Base-by-base conservation (phyloP, 2,888 invertebrate genomes). In the Scrobipalpa costella region DNA sequence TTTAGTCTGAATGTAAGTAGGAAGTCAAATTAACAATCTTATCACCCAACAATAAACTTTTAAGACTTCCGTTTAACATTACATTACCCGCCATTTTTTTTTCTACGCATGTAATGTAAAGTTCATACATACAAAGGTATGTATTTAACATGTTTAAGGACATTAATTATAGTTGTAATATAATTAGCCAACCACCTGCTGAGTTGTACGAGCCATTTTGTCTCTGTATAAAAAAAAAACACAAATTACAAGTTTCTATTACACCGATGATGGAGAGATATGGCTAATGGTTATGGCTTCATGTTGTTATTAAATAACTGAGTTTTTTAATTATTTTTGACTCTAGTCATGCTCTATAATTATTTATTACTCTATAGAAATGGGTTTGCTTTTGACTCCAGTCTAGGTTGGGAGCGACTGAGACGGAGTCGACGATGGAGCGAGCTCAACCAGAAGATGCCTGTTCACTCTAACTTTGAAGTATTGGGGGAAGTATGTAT, bases 171-270 rank as follows among this genome's bases (percentile, higher is more conserved):
- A 55, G 15, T 21, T 21, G 34, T 57, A 62, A 55, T 55, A 38
- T 55, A 62, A 62, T 62, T 62, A 62, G 55, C 55, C 11, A 21
- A 6, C 57, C 62, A 38, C 62, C 62, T 57, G 62, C 62, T 33
- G 62, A 9, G 61, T 40, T 33, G 13, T 15, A 40, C 40, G 40
- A 40, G 52, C 7, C 52, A 61, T n/a, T 61, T 61, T 61, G 61
- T 52, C 49, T 47, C 19, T 36, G 19, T n/a, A 13, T 38, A 36
- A 19, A 40, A 40, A 40, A 40, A 40, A 40, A n/a, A 40, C 40
- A 13, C 11, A 40, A 40, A 40, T 40, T 40, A 40, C 40, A 40
- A 40, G 40, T 40, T 13, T 40, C 40, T 40, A 40, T 40, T 40
- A 40, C 40, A 3, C 2, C 13, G 38, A 38, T 38, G 38, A 40